Conservation (phyloP, 64 coral and sea anemone species). For the Porites australiensis region DNA sequence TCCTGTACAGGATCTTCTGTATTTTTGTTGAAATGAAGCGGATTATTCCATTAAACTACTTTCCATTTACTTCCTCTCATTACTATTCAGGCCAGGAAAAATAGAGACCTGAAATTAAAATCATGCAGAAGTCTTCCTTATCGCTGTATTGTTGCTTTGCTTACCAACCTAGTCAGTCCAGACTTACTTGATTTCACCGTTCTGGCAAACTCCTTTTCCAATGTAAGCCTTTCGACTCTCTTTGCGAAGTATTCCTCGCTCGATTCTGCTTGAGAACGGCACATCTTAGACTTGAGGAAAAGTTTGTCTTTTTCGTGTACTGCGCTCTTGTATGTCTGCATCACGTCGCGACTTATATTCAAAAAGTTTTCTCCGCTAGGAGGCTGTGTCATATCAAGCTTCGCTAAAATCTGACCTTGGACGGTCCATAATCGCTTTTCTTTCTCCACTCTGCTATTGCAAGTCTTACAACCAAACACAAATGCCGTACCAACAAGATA, state of each 20-base stretch:
- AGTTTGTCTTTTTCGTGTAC: conserved; percentile 33
- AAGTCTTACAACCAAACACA: background rate
- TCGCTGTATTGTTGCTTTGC: too few relatives aligned
- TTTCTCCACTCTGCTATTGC: background rate
- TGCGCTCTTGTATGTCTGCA: conserved; percentile 32
- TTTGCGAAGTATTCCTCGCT: conserved; percentile 24
- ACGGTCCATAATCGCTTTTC: background rate
- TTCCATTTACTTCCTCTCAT: too few relatives aligned
- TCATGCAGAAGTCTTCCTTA: too few relatives aligned
- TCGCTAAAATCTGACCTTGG: conserved; percentile 8
- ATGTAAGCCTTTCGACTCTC: background rate
- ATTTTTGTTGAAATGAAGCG: too few relatives aligned
- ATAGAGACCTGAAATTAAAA: too few relatives aligned
- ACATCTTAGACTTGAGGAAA: background rate
- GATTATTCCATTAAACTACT: too few relatives aligned
- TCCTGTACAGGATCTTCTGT: too few relatives aligned
- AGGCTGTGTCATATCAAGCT: background rate
- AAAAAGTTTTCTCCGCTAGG: background rate
- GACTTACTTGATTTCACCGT: conserved; percentile 20
- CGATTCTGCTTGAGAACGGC: background rate
- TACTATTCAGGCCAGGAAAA: too few relatives aligned
- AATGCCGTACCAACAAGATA: background rate
- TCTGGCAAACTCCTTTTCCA: conserved; percentile 23
- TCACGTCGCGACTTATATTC: background rate
- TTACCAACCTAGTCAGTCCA: too few relatives aligned